Evolutionary conservation across 2,888 invertebrate species (phyloP), one percentile per base, ranked within the genome.

Genomic region (Cheilosia impressa): DNA sequence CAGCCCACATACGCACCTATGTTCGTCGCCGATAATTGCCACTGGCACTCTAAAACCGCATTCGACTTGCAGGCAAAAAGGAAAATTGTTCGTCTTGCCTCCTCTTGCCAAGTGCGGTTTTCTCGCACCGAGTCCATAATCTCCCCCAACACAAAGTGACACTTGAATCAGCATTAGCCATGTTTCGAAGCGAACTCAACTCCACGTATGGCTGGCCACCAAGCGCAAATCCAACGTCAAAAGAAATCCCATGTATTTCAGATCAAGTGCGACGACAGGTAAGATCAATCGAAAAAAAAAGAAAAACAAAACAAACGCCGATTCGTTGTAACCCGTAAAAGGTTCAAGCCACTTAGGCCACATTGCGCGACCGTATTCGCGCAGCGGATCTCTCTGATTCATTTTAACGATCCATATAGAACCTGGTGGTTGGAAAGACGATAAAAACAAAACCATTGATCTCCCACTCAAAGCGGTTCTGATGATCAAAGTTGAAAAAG

Each of bases 211-310:
- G 57, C 19, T 47, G 10, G 31, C 45, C 34, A 62, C 24, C 53
- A 55, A 73, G 60, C 80, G 55, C 63, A 71, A 50, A 63, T 63
- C 41, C 22, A 78, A 78, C 63, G 47, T 65, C 65, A 65, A 60
- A 38, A 72, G 66, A 52, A 38, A 75, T 71, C 75, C 43, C 52
- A 73, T 75, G 58, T 79, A 79, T 76, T 76, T 79, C 80, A 85
- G 85, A 80, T 85, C 85, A 85, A 85, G 80, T 80, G 85, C 80
- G 85, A 85, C 80, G 79, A 84, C 69, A 80, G 55, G 76, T 66
- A 68, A 80, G 71, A 85, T 80, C 72, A 80, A 80, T 80, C 58
- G 58, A 50, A 52, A 66, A 24, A 27, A 15, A 19, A 22, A 77
- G n/a, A n/a, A n/a, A n/a, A n/a, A n/a, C n/a, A 45, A 65, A 15